These are phyloP conservation scores for Vireo griseus DNA, from an alignment of 2,797 vertebrate species.

Conservation along the genomic window DNA sequence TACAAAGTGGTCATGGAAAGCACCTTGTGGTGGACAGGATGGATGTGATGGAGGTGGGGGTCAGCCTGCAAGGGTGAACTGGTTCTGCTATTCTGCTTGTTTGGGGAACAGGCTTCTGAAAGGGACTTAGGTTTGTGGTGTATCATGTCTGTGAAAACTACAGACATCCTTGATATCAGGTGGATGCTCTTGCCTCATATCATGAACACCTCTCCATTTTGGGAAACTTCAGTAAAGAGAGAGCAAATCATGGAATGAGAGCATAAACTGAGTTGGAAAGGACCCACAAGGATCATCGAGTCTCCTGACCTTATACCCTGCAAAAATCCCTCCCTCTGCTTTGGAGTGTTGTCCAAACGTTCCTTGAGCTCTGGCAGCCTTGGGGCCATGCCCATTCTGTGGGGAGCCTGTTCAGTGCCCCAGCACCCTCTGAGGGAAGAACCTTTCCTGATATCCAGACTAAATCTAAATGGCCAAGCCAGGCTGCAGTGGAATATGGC, in stretches of 20 bases:
- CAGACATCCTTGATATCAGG: background rate
- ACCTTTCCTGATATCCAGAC: background rate
- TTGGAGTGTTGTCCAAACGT: rapidly evolving
- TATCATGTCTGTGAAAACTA: background rate
- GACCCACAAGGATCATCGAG: background rate
- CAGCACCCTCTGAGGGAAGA: background rate
- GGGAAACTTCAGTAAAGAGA: background rate
- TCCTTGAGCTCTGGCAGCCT: background rate
- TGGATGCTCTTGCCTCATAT: background rate
- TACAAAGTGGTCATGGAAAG: background rate
- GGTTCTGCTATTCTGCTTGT: background rate
- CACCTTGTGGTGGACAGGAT: background rate
- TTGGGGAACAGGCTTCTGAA: background rate
- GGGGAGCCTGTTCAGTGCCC: background rate
- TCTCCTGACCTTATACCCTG: background rate
- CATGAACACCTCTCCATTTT: background rate
- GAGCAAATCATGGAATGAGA: background rate
- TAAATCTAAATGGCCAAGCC: background rate
- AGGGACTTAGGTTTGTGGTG: background rate
- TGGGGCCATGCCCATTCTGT: background rate
- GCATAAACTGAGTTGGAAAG: background rate
- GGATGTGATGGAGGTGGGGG: background rate
- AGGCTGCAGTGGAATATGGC: background rate
- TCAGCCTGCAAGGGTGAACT: background rate
- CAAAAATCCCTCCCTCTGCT: background rate